phyloP scores from a whole-genome alignment of 2,113 vertebrate genomes.

The Phylloscopus whistleri region DNA sequence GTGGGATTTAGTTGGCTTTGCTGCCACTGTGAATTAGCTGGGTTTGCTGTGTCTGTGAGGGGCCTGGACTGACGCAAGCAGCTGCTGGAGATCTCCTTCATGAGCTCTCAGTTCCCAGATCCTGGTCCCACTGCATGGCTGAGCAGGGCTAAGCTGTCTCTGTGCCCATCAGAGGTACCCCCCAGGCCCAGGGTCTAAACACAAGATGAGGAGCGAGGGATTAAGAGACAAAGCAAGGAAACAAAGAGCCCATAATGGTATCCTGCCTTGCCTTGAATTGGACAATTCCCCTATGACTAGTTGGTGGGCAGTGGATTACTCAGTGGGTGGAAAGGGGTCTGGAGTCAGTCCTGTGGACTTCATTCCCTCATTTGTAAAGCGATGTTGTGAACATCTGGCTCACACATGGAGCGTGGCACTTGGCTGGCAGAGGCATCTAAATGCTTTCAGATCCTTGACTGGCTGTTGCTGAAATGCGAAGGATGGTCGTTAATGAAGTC shows the following conservation, averaged over 20 bases:
- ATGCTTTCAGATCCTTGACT: slow-evolving; percentile 57
- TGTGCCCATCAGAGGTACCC: neutral
- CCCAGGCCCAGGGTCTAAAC: neutral
- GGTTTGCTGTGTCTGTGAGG: neutral
- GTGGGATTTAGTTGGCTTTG: neutral
- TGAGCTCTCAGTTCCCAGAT: neutral
- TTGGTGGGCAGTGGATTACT: slow-evolving; percentile 50
- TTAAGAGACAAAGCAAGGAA: slow-evolving; percentile 27
- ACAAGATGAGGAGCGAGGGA: neutral
- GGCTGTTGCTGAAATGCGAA: slow-evolving; percentile 63
- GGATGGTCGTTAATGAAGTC: slow-evolving; percentile 50
- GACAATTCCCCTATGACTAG: slow-evolving; percentile 43
- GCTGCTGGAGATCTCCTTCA: neutral
- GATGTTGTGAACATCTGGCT: slow-evolving; percentile 56
- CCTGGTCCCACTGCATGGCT: neutral
- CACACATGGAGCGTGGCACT: slow-evolving; percentile 53
- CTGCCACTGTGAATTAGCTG: neutral
- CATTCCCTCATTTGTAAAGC: slow-evolving; percentile 17
- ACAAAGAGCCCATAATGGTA: slow-evolving; percentile 40
- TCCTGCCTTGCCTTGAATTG: slow-evolving; percentile 43
- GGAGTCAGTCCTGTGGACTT: slow-evolving; percentile 45
- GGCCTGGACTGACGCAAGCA: neutral
- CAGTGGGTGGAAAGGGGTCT: slow-evolving; percentile 49
- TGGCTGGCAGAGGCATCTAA: slow-evolving; percentile 43
- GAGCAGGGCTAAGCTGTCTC: neutral